Percentiles rank a stretch among this genome's conserved stretches.
Evolutionary conservation across 2,113 vertebrate species (phyloP).

Genomic region (Gobiocypris rarus): DNA sequence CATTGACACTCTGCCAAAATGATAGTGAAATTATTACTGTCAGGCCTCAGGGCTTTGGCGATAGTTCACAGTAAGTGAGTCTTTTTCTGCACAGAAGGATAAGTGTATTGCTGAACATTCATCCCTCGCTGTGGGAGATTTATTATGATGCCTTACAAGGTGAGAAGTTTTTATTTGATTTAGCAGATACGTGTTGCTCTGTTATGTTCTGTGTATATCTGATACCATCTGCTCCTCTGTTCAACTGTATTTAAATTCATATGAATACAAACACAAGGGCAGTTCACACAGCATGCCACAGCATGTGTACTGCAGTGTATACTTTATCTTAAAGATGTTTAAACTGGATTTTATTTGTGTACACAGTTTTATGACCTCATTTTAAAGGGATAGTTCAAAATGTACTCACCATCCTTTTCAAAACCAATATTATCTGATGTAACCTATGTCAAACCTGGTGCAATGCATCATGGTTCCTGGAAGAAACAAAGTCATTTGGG

Average conservation of each 20-base stretch:
- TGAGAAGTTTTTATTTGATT: neutral
- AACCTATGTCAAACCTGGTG: neutral
- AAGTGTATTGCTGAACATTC: constrained; percentile 6
- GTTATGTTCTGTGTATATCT: neutral
- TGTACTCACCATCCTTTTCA: neutral
- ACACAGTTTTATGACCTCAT: neutral
- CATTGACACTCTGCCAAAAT: neutral
- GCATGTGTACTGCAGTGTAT: neutral
- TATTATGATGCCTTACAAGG: neutral
- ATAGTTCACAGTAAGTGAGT: neutral
- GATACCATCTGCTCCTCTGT: neutral
- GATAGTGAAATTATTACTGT: constrained; percentile 12
- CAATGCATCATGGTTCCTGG: neutral
- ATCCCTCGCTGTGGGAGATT: constrained; percentile 7
- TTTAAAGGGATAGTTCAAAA: neutral
- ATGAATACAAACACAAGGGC: neutral
- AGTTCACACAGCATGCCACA: neutral
- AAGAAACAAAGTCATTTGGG: too few species aligned
- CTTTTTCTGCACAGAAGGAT: neutral
- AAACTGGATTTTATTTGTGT: neutral
- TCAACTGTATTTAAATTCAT: neutral
- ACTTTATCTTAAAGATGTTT: neutral
- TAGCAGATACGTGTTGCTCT: neutral
- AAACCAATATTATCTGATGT: neutral
- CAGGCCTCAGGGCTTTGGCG: neutral